Conservation (phyloP, 2,113 vertebrate genomes). For the Brachypteracias leptosomus region DNA sequence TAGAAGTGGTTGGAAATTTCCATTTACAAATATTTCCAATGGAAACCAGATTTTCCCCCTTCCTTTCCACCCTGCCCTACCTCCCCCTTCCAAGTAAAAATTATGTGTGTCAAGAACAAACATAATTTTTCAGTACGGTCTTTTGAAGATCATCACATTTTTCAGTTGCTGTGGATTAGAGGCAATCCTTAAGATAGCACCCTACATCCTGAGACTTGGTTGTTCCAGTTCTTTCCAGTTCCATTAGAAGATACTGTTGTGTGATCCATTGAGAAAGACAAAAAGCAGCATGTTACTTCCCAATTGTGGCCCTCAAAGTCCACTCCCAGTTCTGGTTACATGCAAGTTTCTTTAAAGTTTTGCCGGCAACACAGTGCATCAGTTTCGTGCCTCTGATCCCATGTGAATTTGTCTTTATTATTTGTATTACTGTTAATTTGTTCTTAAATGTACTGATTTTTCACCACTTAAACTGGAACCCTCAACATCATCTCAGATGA, state of each 20-base stretch:
- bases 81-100: background rate
- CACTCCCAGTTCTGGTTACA: background rate
- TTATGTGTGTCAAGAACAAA: background rate
- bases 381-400: background rate
- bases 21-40: slow-evolving; percentile 47
- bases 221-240: background rate
- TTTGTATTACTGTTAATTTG: background rate
- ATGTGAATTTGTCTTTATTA: background rate
- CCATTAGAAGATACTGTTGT: background rate
- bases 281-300: background rate
- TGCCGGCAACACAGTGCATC: background rate
- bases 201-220: background rate
- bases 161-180: background rate
- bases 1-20: slow-evolving; percentile 57
- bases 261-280: background rate
- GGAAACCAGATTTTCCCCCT: slow-evolving; percentile 30
- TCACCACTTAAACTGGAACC: background rate
- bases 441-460: background rate
- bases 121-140: background rate
- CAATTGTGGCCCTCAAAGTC: accelerated
- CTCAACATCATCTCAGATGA: background rate
- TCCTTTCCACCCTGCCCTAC: background rate
- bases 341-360: background rate
- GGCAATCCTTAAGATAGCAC: background rate
- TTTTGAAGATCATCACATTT: background rate